Conservation (phyloP, 1,140 invertebrate species). For the Zelostemma sp. region DNA sequence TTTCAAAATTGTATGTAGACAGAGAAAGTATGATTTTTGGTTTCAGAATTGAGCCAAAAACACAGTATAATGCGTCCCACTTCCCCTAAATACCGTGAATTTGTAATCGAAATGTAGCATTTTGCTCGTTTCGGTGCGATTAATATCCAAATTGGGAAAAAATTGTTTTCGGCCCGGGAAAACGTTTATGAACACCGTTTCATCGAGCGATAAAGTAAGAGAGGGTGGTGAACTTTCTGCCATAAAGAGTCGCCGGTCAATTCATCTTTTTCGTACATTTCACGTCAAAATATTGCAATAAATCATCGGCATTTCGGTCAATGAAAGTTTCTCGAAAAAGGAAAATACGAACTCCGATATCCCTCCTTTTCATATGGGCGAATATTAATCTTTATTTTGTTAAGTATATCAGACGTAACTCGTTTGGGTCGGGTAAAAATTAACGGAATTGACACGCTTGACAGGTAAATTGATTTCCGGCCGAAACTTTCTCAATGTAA, state of each 20-base stretch:
- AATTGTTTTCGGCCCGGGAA: conserved; percentile 41
- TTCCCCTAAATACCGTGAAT: too few species aligned
- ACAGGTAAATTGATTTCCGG: conserved; percentile 23
- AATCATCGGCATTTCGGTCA: conserved; percentile 62
- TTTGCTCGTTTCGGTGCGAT: conserved; percentile 43
- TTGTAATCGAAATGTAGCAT: too few species aligned
- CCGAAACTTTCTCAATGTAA: not conserved
- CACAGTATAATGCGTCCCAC: too few species aligned
- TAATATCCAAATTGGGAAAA: conserved; percentile 64
- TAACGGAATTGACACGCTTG: conserved; percentile 40
- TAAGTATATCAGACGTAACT: conserved; percentile 43
- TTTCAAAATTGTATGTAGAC: too few species aligned
- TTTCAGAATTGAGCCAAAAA: too few species aligned
- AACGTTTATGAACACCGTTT: conserved; percentile 35
- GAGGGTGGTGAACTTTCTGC: conserved; percentile 63
- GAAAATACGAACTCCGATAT: conserved; percentile 39
- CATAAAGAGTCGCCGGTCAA: conserved; percentile 66
- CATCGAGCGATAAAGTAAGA: conserved; percentile 22
- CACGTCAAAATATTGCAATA: conserved; percentile 70
- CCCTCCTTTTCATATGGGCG: conserved; percentile 45
- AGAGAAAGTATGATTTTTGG: too few species aligned
- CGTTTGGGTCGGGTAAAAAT: conserved; percentile 37
- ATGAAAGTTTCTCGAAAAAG: conserved; percentile 48
- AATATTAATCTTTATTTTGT: conserved; percentile 67
- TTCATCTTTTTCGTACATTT: conserved; percentile 68